Evolutionary conservation across 2,888 invertebrate species (phyloP).

Genomic region (Heteromyza rotundicornis): DNA sequence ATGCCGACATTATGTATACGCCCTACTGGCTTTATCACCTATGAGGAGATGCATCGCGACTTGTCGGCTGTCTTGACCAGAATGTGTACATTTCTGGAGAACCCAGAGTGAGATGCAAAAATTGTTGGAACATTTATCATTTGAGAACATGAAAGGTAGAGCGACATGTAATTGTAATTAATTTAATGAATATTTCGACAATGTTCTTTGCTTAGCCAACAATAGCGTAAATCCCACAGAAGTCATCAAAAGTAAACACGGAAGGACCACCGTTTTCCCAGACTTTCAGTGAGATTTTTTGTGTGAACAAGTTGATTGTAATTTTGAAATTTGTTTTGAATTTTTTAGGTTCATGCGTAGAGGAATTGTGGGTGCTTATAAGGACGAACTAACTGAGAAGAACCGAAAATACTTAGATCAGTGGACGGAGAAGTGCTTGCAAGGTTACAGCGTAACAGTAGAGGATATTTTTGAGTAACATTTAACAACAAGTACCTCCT

Average conservation of each 20-base stretch:
- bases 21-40: constrained; percentile 47
- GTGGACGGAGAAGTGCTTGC: constrained; percentile 26
- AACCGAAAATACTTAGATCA: constrained; percentile 27
- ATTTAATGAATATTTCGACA: not conserved
- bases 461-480: too few species aligned
- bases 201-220: constrained; percentile 19
- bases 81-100: constrained; percentile 29
- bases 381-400: constrained; percentile 31
- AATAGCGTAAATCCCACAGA: constrained; percentile 13
- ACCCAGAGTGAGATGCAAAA: constrained; percentile 21
- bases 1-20: constrained; percentile 25
- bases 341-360: constrained; percentile 36
- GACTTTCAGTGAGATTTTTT: constrained; percentile 20
- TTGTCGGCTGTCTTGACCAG: constrained; percentile 31
- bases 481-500: too few species aligned
- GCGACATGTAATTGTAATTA: not conserved
- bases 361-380: constrained; percentile 36
- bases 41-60: constrained; percentile 45
- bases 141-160: constrained; percentile 38
- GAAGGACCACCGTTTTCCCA: not conserved
- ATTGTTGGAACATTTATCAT: constrained; percentile 32
- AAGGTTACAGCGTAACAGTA: too few species aligned
- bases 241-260: not conserved
- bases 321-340: too few species aligned
- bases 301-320: too few species aligned